Evolutionary conservation across 2,888 invertebrate species (phyloP), one percentile per base, ranked within the genome.

Genomic region (Dinocampus coccinellae): DNA sequence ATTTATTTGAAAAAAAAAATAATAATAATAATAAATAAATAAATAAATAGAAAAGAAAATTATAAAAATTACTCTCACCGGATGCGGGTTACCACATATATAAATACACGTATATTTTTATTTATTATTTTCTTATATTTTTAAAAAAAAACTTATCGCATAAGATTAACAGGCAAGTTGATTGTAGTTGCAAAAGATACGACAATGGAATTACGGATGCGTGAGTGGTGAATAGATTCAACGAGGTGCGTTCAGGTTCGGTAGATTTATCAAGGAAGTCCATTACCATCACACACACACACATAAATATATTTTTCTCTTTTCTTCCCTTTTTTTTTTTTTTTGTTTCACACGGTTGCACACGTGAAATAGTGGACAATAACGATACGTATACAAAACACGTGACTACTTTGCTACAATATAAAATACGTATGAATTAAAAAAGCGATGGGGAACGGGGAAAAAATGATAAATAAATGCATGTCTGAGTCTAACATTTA

Each of bases 161-260:
- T 47, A n/a, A 65, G 24, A 69, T 61, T 69, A 68, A 53, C 64
- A 64, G 52, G 60, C 53, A 52, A 34, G 58, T 29, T 11, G 20
- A 7, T 26, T 39, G n/a, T n/a, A 9, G 62, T 73, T 75, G 72
- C 73, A 66, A 71, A 74, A 77, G 73, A 77, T 74, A 76, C 73
- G 68, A 66, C 57, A 75, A 73, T 76, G 71, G 73, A 81, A 80
- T 80, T 76, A 78, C 76, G 66, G 77, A 73, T 47, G 16, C 47
- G 39, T 39, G 39, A 13, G 16, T 47, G 20, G 75, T 71, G 61
- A n/a, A n/a, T 73, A 67, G 77, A 75, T 79, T 78, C 78, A 77
- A 75, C 70, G 33, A 67, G n/a, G 53, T 64, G 65, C 66, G 83
- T 83, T 82, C 79, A 79, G 83, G 83, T 82, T 76, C 80, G 83